Base-by-base conservation (phyloP, 2,113 vertebrate genomes). In the Dipodomys spectabilis region DNA sequence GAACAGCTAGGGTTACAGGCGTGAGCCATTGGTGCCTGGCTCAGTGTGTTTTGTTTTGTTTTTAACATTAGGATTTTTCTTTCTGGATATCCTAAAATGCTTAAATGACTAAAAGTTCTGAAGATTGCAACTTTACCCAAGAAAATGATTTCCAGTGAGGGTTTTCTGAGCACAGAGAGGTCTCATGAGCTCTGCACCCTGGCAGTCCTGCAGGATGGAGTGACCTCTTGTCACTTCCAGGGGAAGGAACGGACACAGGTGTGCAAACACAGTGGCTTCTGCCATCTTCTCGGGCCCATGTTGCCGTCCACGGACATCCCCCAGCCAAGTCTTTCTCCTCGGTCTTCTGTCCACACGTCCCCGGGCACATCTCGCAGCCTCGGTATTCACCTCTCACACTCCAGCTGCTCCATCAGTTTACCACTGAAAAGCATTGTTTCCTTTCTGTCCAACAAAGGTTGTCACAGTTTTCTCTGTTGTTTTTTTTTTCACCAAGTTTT, bases 391-490 rank as follows among this genome's bases (percentile, higher is more conserved):
- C 97, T 97, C 97, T 98, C 1, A 7, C 18, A 73, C 20, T 11
- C 60, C 98, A 97, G 98, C 98, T 98, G 96, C 98, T 97, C 91
- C 94, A 96, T 97, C 81, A n/a, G 84, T 82, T 94, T 79, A 84
- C 27, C 77, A 71, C 77, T 93, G 88, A 87, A 95, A 18, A 74
- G 93, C 81, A 8, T 0, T 53, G 25, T 92, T 92, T 88, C 73
- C 22, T 60, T 81, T 60, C 39, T 27, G 39, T 73, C 81, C 39
- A 19, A 0, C 60, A 62, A 12, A 49, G 30, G 68, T 2, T 8
- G 19, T 25, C 30, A 16, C 1, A 0, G 19, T 91, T 77, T 79
- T 39, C 64, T 45, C 15, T 71, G 3, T 13, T 53, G 35, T 53
- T 53, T 53, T 39, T 39, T 39, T 39, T 39, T 39, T 39, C 39